Conservation (phyloP, 1,140 invertebrate species). For the Meloidogyne hapla region DNA sequence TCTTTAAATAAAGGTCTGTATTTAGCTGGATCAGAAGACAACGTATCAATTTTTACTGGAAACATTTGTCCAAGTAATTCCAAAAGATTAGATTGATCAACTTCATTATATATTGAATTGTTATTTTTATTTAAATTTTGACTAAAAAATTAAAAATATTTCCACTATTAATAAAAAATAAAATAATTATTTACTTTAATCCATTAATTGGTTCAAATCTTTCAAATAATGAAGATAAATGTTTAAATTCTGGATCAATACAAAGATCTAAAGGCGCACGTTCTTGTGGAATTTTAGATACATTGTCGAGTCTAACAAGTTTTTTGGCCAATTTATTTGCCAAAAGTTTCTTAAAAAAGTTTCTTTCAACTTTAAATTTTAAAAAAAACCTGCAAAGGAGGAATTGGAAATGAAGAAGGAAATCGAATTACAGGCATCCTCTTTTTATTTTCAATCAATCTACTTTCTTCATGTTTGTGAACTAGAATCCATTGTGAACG, state of each 20-base stretch:
- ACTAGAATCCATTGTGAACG: conserved; percentile 59
- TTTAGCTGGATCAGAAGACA: conserved; percentile 42
- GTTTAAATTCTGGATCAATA: conserved; percentile 59
- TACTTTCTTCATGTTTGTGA: conserved; percentile 60
- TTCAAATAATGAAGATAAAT: conserved; percentile 50
- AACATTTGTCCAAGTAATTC: conserved; percentile 58
- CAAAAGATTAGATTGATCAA: conserved; percentile 49
- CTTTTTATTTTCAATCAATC: conserved; percentile 39
- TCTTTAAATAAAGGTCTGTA: background rate
- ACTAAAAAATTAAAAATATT: background rate
- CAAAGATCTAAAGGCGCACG: conserved; percentile 52
- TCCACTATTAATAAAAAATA: background rate
- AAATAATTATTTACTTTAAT: background rate
- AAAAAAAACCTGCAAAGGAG: conserved; percentile 55
- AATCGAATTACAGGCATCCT: conserved; percentile 45
- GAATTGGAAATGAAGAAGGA: conserved; percentile 56
- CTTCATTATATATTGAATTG: conserved; percentile 57
- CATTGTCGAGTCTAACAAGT: background rate
- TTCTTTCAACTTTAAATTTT: background rate
- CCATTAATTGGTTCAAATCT: conserved; percentile 32
- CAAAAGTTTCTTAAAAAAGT: conserved; percentile 27
- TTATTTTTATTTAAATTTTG: conserved; percentile 24
- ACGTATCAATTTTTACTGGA: conserved; percentile 55
- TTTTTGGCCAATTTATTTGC: conserved; percentile 46
- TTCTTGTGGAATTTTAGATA: conserved; percentile 10